A percentile compares a stretch with the other conserved stretches of the same genome.
Conservation (phyloP, 2,797 vertebrate species). For the Lateolabrax maculatus region DNA sequence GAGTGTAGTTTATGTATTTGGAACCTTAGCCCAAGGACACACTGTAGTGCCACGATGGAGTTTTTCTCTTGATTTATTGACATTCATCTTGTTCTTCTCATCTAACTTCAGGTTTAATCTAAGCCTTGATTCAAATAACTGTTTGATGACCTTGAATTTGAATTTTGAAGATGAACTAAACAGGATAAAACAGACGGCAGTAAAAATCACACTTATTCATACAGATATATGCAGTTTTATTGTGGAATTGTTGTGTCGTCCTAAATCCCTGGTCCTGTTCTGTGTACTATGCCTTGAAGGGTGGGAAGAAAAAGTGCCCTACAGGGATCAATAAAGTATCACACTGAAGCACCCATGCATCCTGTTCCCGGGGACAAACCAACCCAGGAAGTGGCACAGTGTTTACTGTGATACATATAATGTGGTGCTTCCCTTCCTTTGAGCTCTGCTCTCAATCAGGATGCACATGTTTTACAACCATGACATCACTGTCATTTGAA, state of each 20-base stretch:
- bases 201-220: background rate
- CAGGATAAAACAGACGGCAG: background rate
- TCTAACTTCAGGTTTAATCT: constrained; percentile 12
- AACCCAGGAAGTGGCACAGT: constrained; percentile 35
- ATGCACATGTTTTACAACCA: constrained; percentile 48
- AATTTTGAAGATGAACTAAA: constrained; percentile 20
- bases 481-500: constrained; percentile 35
- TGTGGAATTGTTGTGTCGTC: background rate
- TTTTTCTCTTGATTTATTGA: constrained; percentile 50
- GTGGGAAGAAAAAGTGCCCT: background rate
- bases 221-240: background rate
- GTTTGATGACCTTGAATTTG: constrained; percentile 30
- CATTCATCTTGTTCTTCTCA: constrained; percentile 13
- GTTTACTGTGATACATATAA: constrained; percentile 26
- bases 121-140: background rate
- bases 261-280: background rate
- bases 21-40: constrained; percentile 38
- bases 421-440: constrained; percentile 22
- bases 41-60: background rate
- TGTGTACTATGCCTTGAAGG: constrained; percentile 25
- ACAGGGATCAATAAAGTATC: constrained; percentile 41
- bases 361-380: constrained; percentile 37
- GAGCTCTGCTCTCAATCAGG: constrained; percentile 43
- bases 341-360: constrained; percentile 38
- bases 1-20: constrained; percentile 43